Base-by-base conservation (phyloP, 2,888 invertebrate species). In the Amphipoea oculea region DNA sequence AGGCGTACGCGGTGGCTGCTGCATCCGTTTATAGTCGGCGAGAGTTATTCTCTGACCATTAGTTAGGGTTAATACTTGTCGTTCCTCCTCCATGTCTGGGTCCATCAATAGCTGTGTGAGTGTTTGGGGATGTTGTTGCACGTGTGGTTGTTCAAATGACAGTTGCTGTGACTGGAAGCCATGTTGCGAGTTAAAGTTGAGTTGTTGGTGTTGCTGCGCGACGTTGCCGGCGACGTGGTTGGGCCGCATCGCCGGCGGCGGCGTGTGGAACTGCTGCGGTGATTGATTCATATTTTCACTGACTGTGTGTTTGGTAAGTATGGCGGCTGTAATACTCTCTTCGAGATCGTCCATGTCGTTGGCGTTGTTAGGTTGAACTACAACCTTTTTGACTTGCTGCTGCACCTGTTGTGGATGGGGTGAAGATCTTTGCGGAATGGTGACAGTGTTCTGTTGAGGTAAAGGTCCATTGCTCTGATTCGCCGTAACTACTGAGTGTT, bases 291-390 rank as follows among this genome's bases (percentile, higher is more conserved):
- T 88, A 69, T 88, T 91, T 17, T 96, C 96, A 42, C 86, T 93
- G 4, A 94, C 93, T 0, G 94, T 92, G 83, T 94, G 94, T 82
- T 96, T 97, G 66, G 94, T 95, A 29, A 97, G 92, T 83, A 97
- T 96, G 4, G 97, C 97, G 6, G 97, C 97, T 14, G 97, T 96
- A 81, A 97, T 97, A 85, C 97, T 97, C 65, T 97, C 97, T 89
- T 97, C 97, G 51, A 97, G 93, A 90, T 97, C 97, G 79, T 97
- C 97, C 95, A 97, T 95, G 78, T 97, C 97, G 76, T 94, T 96
- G 0, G 97, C 95, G 81, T 96, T 96, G 84, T 96, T 96, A 2
- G 96, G 95, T 89, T 96, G 96, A 0, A 96, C 96, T n/a, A 94
- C 92, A 29, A 96, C 96, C 90, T 96, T 95, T 73, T 96, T 96